A percentile compares a stretch with the other conserved stretches of the same genome.
Evolutionary conservation across 2,888 invertebrate species (phyloP).

Genomic region (Tetranychus piercei): DNA sequence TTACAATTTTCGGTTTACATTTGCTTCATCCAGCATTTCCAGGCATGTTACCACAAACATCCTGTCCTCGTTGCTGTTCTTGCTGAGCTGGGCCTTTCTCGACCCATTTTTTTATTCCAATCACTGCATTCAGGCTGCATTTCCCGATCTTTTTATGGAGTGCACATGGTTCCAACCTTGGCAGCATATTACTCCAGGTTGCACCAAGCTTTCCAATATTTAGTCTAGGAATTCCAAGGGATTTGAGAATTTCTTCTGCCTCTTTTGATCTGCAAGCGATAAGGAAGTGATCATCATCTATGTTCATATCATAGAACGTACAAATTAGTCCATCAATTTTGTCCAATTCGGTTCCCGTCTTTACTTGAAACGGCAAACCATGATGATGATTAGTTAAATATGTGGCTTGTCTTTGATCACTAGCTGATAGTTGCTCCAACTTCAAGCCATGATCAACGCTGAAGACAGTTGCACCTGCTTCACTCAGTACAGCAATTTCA

Average conservation of each 20-base stretch:
- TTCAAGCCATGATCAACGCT: background rate
- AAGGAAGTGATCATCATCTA: background rate
- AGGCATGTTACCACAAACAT: too few relatives aligned
- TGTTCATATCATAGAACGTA: background rate
- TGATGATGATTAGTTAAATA: background rate
- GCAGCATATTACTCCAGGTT: background rate
- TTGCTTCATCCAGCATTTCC: too few relatives aligned
- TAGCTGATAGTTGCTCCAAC: background rate
- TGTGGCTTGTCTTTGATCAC: background rate
- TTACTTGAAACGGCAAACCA: background rate
- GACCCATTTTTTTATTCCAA: background rate
- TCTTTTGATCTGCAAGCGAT: background rate
- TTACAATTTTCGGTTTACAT: too few relatives aligned
- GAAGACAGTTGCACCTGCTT: background rate
- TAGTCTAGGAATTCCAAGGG: background rate
- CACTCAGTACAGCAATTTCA: background rate
- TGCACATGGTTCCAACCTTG: background rate
- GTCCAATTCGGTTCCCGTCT: background rate
- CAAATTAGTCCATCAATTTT: background rate
- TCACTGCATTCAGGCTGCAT: background rate
- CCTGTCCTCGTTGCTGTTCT: too few relatives aligned
- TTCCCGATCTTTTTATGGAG: background rate
- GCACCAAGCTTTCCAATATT: background rate
- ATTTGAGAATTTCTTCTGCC: background rate
- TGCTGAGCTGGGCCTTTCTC: background rate